Evolutionary conservation across 2,113 vertebrate species (phyloP).

Genomic region (Phoxinus phoxinus): DNA sequence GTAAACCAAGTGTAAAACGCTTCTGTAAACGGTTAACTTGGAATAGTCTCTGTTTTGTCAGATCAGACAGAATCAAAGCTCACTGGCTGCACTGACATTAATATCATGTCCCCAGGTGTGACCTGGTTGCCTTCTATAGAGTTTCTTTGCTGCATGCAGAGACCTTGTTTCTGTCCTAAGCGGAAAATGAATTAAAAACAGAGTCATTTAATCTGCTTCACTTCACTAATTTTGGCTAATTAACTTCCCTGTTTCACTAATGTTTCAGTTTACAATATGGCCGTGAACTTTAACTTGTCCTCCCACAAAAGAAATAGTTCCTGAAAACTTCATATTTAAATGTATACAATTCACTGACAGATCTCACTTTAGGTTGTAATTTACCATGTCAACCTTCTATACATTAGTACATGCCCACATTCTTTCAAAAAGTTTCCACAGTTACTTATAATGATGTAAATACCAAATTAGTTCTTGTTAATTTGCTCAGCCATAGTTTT

Average conservation of each 20-base stretch:
- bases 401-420: background rate
- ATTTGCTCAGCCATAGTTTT: background rate
- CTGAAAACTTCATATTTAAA: background rate
- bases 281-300: background rate
- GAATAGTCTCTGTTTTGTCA: conserved; percentile 15
- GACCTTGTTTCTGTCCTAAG: conserved; percentile 20
- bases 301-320: background rate
- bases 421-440: background rate
- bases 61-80: conserved; percentile 29
- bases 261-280: conserved; percentile 17
- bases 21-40: background rate
- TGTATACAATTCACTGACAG: background rate
- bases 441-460: background rate
- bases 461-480: background rate
- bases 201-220: background rate
- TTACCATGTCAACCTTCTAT: no score
- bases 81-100: background rate
- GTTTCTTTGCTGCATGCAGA: background rate
- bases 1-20: background rate
- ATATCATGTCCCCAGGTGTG: conserved; percentile 12
- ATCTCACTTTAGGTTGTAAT: background rate
- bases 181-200: conserved; percentile 5
- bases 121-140: conserved; percentile 28
- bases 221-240: conserved; percentile 11
- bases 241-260: conserved; percentile 27